Percentiles rank a stretch among this genome's conserved stretches.
These are phyloP conservation scores for Drosophila histrio DNA, from an alignment of 2,888 invertebrate genomes.

Conservation along the genomic window DNA sequence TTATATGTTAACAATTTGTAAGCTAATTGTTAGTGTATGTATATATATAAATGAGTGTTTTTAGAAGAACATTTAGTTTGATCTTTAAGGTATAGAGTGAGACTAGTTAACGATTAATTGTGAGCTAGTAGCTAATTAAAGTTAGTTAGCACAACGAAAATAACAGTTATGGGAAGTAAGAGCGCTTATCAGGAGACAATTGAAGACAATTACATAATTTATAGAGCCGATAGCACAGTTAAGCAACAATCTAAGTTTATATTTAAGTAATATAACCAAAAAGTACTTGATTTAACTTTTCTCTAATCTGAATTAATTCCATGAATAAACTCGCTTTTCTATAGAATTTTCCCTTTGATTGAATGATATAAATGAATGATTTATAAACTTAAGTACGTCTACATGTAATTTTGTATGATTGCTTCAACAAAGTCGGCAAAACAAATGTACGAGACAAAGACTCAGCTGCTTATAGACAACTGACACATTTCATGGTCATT, in stretches of 20 bases:
- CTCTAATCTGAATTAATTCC: not conserved
- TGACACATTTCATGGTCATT: conserved; percentile 66
- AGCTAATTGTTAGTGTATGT: conserved; percentile 9
- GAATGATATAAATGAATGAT: conserved; percentile 11
- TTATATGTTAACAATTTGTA: conserved; percentile 5
- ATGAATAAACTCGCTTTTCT: not conserved
- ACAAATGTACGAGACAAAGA: conserved; percentile 65
- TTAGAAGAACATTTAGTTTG: conserved; percentile 57
- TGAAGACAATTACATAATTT: not conserved
- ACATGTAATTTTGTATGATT: conserved; percentile 2
- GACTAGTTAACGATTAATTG: conserved; percentile 43
- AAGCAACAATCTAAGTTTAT: not conserved
- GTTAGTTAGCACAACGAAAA: conserved; percentile 43
- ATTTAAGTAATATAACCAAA: not conserved
- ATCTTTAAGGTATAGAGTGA: conserved; percentile 29
- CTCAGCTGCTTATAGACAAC: conserved; percentile 12
- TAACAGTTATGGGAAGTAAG: conserved; percentile 11
- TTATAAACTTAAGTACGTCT: not conserved
- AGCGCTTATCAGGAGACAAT: not conserved
- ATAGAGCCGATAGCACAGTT: not conserved
- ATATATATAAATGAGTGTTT: conserved; percentile 6
- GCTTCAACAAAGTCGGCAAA: conserved; percentile 63
- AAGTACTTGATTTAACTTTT: not conserved
- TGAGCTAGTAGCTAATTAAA: conserved; percentile 29
- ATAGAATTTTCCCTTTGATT: not conserved